Conservation (phyloP, 2,888 invertebrate species). For the Aphodius granarius region DNA sequence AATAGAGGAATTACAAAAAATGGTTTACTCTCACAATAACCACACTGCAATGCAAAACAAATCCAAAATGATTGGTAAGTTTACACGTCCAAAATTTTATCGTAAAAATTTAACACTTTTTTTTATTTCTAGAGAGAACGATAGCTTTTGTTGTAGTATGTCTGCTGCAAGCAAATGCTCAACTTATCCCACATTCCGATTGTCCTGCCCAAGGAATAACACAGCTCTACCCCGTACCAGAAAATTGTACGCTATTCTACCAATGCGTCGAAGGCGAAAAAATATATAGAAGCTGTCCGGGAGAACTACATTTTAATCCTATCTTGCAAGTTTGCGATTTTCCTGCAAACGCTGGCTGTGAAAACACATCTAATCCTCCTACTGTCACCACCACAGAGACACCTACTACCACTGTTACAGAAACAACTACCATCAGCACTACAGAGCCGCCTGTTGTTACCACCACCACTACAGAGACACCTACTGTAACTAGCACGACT, state of each 20-base stretch:
- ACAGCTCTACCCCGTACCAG: neutral
- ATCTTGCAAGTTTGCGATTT: constrained; percentile 9
- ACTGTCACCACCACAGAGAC: neutral
- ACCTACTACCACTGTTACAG: neutral
- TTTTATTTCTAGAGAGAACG: neutral
- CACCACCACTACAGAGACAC: neutral
- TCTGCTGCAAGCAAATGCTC: neutral
- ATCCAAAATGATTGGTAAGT: neutral
- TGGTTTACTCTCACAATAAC: neutral
- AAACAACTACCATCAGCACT: neutral
- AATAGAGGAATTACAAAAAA: neutral
- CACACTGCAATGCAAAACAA: neutral
- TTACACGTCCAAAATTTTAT: neutral
- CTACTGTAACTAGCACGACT: neutral
- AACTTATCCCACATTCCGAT: neutral
- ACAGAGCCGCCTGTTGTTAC: neutral
- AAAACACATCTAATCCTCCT: neutral
- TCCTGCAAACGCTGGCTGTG: constrained; percentile 11
- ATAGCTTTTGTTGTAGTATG: neutral
- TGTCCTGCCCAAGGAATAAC: neutral
- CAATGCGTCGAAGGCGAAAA: constrained; percentile 21
- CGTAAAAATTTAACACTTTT: neutral
- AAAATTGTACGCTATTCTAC: constrained; percentile 23
- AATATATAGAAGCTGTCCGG: constrained; percentile 4
- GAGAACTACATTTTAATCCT: constrained; percentile 12